phyloP scores from a whole-genome alignment of 2,888 invertebrate species.

The Apotomis capreana region DNA sequence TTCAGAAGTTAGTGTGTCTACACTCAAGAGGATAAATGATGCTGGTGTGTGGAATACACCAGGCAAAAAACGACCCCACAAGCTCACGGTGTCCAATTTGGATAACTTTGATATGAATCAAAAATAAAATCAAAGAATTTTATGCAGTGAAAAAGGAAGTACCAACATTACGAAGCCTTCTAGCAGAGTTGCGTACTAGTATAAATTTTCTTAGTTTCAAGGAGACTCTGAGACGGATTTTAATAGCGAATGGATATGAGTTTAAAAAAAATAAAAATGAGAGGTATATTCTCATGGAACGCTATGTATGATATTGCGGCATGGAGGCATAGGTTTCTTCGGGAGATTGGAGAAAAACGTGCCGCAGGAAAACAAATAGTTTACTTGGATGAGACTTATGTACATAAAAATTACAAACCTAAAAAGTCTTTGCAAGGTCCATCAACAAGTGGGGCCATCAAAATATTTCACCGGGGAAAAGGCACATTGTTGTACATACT shows the following conservation, averaged over 20 bases:
- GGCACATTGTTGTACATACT: constrained; percentile 49
- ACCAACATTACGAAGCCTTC: constrained; percentile 37
- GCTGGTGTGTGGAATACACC: constrained; percentile 28
- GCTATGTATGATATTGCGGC: constrained; percentile 47
- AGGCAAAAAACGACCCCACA: constrained; percentile 26
- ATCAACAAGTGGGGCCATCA: constrained; percentile 43
- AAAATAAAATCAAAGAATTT: constrained; percentile 43
- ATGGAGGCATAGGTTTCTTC: constrained; percentile 46
- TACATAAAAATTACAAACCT: constrained; percentile 46
- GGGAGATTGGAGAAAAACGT: constrained; percentile 41
- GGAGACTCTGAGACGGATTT: constrained; percentile 25
- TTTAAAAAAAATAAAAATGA: constrained; percentile 47
- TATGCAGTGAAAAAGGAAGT: constrained; percentile 41
- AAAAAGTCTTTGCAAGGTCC: constrained; percentile 48
- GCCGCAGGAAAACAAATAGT: constrained; percentile 44
- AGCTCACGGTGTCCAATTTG: constrained; percentile 22
- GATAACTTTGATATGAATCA: constrained; percentile 42
- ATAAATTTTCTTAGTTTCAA: constrained; percentile 25
- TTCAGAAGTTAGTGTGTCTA: constrained; percentile 8
- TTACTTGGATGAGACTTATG: constrained; percentile 48
- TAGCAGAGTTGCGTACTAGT: constrained; percentile 27
- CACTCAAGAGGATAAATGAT: constrained; percentile 22
- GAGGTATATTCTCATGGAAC: constrained; percentile 46
- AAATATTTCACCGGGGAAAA: constrained; percentile 48
- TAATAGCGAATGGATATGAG: constrained; percentile 14